Percentiles rank a stretch among this genome's conserved stretches.
Evolutionary conservation across 2,797 vertebrate species (phyloP).

Genomic region (Pseudochirops cupreus): DNA sequence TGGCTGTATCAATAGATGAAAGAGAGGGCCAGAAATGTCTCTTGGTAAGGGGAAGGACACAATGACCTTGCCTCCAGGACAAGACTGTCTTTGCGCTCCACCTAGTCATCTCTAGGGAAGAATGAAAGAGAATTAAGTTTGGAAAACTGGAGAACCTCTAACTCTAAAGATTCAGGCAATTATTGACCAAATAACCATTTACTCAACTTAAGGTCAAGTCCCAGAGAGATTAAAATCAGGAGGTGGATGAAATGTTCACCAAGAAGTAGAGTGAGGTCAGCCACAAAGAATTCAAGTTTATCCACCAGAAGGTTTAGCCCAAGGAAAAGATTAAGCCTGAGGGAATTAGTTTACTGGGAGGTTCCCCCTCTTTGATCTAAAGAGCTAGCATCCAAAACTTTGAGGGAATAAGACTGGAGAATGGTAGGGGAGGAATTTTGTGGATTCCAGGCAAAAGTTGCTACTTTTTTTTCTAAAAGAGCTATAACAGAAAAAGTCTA

Average conservation of each 20-base stretch:
- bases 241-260: neutral
- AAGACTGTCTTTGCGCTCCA: neutral
- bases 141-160: neutral
- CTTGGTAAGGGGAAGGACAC: neutral
- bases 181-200: neutral
- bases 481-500: neutral
- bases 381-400: neutral
- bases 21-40: neutral
- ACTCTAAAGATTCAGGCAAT: neutral
- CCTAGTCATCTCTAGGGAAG: neutral
- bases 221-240: neutral
- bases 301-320: neutral
- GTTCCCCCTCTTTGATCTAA: neutral
- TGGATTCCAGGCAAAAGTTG: neutral
- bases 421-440: neutral
- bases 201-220: neutral
- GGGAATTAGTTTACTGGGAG: neutral
- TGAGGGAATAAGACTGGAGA: neutral
- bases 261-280: neutral
- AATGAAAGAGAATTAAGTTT: neutral
- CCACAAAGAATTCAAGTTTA: neutral
- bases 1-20: neutral
- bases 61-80: neutral
- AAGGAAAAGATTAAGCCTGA: neutral
- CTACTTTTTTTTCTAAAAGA: neutral